Evolutionary conservation across 2,797 vertebrate genomes (phyloP).

Genomic region (Schizopygopsis malacanthus): DNA sequence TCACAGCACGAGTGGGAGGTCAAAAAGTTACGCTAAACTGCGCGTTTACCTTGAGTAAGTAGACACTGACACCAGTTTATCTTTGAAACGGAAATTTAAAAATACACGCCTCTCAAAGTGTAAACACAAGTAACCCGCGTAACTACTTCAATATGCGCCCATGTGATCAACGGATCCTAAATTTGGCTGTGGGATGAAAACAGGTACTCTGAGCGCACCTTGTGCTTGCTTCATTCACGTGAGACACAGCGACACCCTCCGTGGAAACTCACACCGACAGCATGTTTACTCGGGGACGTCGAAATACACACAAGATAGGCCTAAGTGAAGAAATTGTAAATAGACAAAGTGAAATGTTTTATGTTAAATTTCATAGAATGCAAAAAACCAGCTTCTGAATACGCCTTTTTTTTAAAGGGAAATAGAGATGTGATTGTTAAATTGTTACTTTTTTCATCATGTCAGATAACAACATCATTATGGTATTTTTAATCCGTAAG

Average conservation of each 20-base stretch:
- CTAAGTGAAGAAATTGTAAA: not conserved
- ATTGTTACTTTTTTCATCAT: not conserved
- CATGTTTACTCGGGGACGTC: not conserved
- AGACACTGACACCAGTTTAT: not conserved
- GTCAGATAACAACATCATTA: not conserved
- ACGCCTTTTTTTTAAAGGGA: not conserved
- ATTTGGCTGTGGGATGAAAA: not conserved
- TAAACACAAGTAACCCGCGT: not conserved
- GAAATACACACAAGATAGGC: not conserved
- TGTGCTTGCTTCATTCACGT: not conserved
- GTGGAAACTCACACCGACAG: conserved; percentile 2
- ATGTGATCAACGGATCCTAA: not conserved
- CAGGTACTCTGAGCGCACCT: not conserved
- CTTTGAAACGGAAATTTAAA: not conserved
- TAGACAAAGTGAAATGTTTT: not conserved
- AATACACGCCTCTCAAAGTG: not conserved
- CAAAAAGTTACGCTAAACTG: conserved; percentile 53
- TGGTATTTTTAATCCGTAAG: not conserved
- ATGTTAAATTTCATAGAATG: not conserved
- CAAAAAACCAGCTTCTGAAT: not conserved
- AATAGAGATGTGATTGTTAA: not conserved
- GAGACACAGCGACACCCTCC: conserved; percentile 55
- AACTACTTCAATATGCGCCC: not conserved
- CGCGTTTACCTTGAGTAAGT: conserved; percentile 31
- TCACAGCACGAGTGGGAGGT: conserved; percentile 78